phyloP scores from a whole-genome alignment of 1,140 invertebrate species.

The Oppia nitens region DNA sequence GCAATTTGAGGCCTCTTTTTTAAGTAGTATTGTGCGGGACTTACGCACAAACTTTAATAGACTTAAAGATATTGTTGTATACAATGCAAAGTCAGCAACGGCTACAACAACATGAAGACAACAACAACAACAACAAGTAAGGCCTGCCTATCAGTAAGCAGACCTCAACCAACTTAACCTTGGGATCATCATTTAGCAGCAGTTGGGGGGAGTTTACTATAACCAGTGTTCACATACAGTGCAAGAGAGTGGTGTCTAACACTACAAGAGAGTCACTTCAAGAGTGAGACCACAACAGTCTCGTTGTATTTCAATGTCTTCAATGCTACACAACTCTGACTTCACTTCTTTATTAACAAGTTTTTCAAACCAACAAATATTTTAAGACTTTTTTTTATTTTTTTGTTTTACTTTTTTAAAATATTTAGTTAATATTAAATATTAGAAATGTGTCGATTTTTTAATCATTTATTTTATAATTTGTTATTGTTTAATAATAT shows the following conservation, averaged over 20 bases:
- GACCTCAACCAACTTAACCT: background rate
- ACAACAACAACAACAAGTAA: background rate
- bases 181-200: background rate
- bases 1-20: too few relatives aligned
- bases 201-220: background rate
- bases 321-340: background rate
- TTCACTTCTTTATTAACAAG: background rate
- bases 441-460: too few relatives aligned
- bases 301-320: background rate
- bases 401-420: too few relatives aligned
- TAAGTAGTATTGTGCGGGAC: too few relatives aligned
- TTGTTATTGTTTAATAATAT: too few relatives aligned
- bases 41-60: too few relatives aligned
- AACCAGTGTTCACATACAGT: background rate
- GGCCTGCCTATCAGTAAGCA: background rate
- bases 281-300: background rate
- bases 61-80: too few relatives aligned
- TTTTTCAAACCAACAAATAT: background rate
- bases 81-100: too few relatives aligned
- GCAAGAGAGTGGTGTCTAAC: too few relatives aligned
- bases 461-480: too few relatives aligned
- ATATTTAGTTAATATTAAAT: too few relatives aligned
- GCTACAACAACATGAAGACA: background rate
- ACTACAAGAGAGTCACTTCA: background rate
- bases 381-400: too few relatives aligned